These are phyloP conservation scores for Hydropsyche tenuis DNA, from an alignment of 1,140 invertebrate genomes.

Conservation along the genomic window DNA sequence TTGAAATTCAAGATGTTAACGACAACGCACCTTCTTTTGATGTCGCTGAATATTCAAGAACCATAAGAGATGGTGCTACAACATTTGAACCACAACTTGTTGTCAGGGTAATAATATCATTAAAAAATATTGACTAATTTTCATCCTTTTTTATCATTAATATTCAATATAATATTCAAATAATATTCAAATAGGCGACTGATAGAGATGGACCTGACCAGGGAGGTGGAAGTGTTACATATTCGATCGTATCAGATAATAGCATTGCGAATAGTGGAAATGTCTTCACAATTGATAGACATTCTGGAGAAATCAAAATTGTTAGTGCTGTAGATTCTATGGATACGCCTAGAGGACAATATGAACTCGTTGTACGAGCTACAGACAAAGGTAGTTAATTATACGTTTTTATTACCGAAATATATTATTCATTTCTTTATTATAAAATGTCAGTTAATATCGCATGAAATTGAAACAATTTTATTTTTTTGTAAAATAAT, in stretches of 20 bases:
- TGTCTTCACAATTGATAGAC: slow-evolving; percentile 68
- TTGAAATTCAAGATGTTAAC: slow-evolving; percentile 80
- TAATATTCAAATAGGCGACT: slow-evolving; percentile 63
- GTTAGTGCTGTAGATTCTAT: slow-evolving; percentile 68
- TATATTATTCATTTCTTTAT: not conserved
- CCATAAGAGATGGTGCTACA: slow-evolving; percentile 73
- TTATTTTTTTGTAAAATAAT: slow-evolving; percentile 33
- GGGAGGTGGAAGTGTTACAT: slow-evolving; percentile 71
- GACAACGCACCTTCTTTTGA: slow-evolving; percentile 85
- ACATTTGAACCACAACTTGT: slow-evolving; percentile 79
- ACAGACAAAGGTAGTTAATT: slow-evolving; percentile 70
- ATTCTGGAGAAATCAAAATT: slow-evolving; percentile 74
- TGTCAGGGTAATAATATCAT: slow-evolving; percentile 60
- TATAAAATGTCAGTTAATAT: not conserved
- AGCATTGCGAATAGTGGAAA: slow-evolving; percentile 66
- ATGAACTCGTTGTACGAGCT: slow-evolving; percentile 72
- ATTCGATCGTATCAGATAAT: slow-evolving; percentile 73
- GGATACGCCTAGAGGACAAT: slow-evolving; percentile 76
- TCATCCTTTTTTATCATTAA: not conserved
- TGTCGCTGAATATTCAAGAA: slow-evolving; percentile 73
- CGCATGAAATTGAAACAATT: not conserved
- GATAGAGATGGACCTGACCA: slow-evolving; percentile 74
- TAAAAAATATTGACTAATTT: not conserved
- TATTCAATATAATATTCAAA: too few species aligned
- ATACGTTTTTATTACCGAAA: not conserved